A percentile compares a stretch with the other conserved stretches of the same genome.
Evolutionary conservation across 2,797 vertebrate species (phyloP).

Genomic region (Eupleurogrammus muticus): DNA sequence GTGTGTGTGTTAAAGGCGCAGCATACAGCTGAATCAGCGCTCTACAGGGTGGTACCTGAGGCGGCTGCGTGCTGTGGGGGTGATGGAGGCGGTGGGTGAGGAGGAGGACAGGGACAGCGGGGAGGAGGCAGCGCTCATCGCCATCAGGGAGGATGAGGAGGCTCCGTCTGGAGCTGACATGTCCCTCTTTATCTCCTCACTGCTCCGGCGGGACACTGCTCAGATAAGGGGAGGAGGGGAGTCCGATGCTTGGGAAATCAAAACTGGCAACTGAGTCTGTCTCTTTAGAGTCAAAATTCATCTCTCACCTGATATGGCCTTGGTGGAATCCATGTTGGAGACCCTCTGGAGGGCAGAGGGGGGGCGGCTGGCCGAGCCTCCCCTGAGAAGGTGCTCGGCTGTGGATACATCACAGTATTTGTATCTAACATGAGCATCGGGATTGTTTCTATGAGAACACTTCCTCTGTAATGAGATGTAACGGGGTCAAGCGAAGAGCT

Average conservation of each 20-base stretch:
- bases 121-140: conserved; percentile 90
- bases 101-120: conserved; percentile 90
- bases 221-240: conserved; percentile 1
- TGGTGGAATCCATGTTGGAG: conserved; percentile 90
- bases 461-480: conserved; percentile 44
- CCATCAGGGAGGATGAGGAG: conserved; percentile 89
- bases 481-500: conserved; percentile 42
- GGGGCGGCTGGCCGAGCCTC: conserved; percentile 86
- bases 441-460: conserved; percentile 32
- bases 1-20: not conserved
- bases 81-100: conserved; percentile 91
- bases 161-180: conserved; percentile 88
- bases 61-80: conserved; percentile 92
- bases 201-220: conserved; percentile 91
- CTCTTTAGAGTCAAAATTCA: not conserved
- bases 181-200: conserved; percentile 94
- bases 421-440: conserved; percentile 20
- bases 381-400: conserved; percentile 91
- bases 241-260: not conserved
- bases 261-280: not conserved
- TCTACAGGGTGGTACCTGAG: conserved; percentile 84
- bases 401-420: conserved; percentile 50
- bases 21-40: not conserved
- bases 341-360: conserved; percentile 89
- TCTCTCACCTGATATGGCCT: conserved; percentile 89